Percentiles rank a stretch among this genome's conserved stretches.
Evolutionary conservation across 2,888 invertebrate species (phyloP).

Genomic region (Pelosia muscerda): DNA sequence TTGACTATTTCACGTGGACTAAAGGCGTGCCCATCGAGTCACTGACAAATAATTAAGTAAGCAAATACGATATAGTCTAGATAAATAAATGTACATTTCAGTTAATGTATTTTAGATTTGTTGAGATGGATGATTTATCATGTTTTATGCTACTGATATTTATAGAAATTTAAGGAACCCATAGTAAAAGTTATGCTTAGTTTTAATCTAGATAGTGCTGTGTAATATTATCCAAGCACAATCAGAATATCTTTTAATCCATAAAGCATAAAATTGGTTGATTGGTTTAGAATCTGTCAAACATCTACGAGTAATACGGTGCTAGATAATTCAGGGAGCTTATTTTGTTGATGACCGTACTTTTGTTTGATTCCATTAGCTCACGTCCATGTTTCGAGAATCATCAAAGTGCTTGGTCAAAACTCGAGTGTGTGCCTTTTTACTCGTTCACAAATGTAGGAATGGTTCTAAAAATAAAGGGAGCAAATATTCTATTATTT

Average conservation of each 20-base stretch:
- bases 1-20: background rate
- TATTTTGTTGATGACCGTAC: background rate
- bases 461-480: background rate
- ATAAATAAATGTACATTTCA: background rate
- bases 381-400: background rate
- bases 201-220: background rate
- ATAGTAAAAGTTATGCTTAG: background rate
- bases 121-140: background rate
- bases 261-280: background rate
- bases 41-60: background rate
- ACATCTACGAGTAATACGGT: too few species aligned
- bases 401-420: background rate
- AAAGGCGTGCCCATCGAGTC: background rate
- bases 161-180: background rate
- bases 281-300: too few species aligned
- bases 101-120: too few species aligned
- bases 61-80: background rate
- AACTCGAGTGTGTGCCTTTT: background rate
- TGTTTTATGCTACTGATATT: background rate
- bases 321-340: background rate
- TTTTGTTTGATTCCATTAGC: background rate
- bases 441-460: background rate
- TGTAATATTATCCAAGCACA: background rate
- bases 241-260: background rate
- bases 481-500: background rate